Percentiles rank a stretch among this genome's conserved stretches.
Evolutionary conservation across 2,797 vertebrate genomes (phyloP).

Genomic region (Sebastolobus altivelis): DNA sequence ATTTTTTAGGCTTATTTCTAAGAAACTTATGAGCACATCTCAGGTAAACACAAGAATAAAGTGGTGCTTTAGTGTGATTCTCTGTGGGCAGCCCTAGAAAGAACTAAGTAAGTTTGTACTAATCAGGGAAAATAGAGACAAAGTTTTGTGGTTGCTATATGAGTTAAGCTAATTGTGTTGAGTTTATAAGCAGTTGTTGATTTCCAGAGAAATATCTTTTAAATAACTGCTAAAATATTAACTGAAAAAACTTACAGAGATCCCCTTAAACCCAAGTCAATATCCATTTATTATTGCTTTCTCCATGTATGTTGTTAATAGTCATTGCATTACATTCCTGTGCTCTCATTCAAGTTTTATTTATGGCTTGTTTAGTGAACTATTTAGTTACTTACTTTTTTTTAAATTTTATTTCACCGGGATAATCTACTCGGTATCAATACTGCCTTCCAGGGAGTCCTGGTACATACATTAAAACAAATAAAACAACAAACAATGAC

Average conservation of each 20-base stretch:
- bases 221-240: neutral
- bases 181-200: neutral
- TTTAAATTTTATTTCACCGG: too few species aligned
- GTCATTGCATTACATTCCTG: rapidly evolving
- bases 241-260: neutral
- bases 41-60: too few species aligned
- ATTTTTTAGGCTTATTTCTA: too few species aligned
- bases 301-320: neutral
- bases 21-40: too few species aligned
- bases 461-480: neutral
- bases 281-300: neutral
- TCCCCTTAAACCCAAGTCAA: neutral
- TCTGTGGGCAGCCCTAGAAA: too few species aligned
- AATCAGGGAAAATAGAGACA: neutral
- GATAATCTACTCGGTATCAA: neutral
- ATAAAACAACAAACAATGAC: neutral
- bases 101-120: neutral
- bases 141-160: neutral
- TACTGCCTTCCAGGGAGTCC: rapidly evolving
- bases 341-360: neutral
- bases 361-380: neutral
- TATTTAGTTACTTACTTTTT: neutral
- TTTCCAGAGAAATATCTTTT: neutral
- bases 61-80: rapidly evolving
- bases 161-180: neutral